Percentiles rank a stretch among this genome's conserved stretches.
Conservation (phyloP, 2,797 vertebrate species). For the Glyptemys insculpta region DNA sequence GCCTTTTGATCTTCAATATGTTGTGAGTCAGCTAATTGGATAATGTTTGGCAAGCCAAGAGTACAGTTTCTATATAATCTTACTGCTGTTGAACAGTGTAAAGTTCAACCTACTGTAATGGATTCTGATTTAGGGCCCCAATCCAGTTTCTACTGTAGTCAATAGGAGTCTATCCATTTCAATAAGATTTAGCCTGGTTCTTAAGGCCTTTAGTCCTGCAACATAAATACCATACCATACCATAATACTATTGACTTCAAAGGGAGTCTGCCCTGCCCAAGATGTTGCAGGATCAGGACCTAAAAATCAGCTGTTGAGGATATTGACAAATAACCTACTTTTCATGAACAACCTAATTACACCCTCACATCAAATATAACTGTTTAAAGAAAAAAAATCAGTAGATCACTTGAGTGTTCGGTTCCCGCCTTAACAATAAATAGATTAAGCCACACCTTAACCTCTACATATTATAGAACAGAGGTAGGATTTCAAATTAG, state of each 20-base stretch:
- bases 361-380: neutral
- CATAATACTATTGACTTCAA: neutral
- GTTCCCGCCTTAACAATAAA: constrained; percentile 1
- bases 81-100: neutral
- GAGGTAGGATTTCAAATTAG: neutral
- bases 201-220: neutral
- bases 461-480: neutral
- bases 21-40: constrained; percentile 31
- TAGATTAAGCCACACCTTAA: neutral
- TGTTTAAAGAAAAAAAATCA: too few species aligned
- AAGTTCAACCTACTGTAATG: constrained; percentile 27
- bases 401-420: constrained; percentile 13
- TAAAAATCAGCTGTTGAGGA: neutral
- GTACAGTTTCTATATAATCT: neutral
- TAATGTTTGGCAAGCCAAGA: constrained; percentile 16
- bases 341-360: neutral
- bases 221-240: neutral
- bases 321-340: neutral
- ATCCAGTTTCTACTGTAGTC: neutral
- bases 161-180: neutral
- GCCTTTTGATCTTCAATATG: constrained; percentile 37
- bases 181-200: neutral
- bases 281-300: neutral
- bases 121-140: constrained; percentile 8
- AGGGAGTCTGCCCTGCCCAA: neutral